phyloP scores from a whole-genome alignment of 2,888 invertebrate species.

The Leptopilina drosophilae region DNA sequence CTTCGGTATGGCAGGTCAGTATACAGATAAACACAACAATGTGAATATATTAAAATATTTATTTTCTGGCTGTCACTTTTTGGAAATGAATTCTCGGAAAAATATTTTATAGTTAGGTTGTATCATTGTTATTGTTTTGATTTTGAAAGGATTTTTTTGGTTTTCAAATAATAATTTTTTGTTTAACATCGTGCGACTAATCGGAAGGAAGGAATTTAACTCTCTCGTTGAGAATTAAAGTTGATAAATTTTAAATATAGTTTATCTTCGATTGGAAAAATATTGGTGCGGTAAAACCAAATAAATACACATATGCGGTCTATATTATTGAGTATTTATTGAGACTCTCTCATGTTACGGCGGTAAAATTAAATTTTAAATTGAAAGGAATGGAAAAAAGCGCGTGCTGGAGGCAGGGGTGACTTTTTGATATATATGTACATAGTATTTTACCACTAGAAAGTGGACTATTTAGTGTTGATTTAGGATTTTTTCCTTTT shows the following conservation, averaged over 20 bases:
- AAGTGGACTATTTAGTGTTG: conserved; percentile 16
- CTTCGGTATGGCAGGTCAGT: conserved; percentile 76
- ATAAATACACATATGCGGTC: not conserved
- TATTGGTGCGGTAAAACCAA: not conserved
- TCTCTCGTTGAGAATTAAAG: no score
- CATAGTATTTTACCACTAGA: no score
- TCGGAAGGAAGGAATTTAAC: no score
- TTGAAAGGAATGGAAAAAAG: conserved; percentile 5
- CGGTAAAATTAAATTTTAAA: conserved; percentile 5
- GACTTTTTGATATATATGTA: not conserved
- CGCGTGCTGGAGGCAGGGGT: not conserved
- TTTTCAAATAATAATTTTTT: no score
- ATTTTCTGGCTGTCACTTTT: no score
- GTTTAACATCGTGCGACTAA: no score
- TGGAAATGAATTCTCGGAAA: no score
- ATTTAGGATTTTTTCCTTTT: conserved; percentile 28
- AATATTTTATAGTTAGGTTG: no score
- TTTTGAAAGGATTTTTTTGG: no score
- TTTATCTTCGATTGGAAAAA: not conserved
- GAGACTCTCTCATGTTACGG: not conserved
- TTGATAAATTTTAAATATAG: no score
- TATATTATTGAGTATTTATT: not conserved
- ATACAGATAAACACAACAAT: not conserved
- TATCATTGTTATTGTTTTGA: no score
- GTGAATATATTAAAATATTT: no score